phyloP scores from a whole-genome alignment of 2,888 invertebrate species.

The Auanema freiburgensis region DNA sequence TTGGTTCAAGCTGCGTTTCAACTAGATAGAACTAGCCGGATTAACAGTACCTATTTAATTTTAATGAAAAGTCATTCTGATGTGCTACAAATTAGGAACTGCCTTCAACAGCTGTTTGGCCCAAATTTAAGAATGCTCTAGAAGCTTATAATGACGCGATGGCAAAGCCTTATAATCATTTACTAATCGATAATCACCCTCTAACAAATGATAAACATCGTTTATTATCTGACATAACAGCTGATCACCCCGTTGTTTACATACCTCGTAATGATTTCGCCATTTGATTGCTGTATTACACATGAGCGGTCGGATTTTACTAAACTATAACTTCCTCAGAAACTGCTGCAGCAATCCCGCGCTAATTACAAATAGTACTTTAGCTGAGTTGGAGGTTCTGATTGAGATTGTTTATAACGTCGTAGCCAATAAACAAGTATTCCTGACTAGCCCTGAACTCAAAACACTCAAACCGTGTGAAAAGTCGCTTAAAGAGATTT shows the following conservation, averaged over 20 bases:
- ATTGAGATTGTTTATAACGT: not conserved
- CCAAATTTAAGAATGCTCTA: not conserved
- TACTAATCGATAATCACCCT: conserved; percentile 1
- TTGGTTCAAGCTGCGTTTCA: not conserved
- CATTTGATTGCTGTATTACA: not conserved
- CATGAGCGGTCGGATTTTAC: not conserved
- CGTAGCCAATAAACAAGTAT: not conserved
- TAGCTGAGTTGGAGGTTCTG: not conserved
- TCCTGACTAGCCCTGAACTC: not conserved
- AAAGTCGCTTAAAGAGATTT: not conserved
- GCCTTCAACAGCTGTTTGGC: not conserved
- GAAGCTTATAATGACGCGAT: not conserved
- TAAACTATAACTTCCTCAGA: not conserved
- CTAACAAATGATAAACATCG: not conserved
- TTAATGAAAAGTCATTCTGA: conserved; percentile 1
- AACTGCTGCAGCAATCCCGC: not conserved
- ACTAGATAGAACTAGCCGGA: not conserved
- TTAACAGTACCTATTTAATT: not conserved
- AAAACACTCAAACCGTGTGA: not conserved
- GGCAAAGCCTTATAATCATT: not conserved
- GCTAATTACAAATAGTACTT: not conserved
- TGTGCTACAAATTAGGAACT: not conserved
- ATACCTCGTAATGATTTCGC: not conserved
- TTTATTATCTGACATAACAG: not conserved
- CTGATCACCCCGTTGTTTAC: not conserved